phyloP scores from a whole-genome alignment of 2,797 vertebrate genomes.

The Pangasius djambal region DNA sequence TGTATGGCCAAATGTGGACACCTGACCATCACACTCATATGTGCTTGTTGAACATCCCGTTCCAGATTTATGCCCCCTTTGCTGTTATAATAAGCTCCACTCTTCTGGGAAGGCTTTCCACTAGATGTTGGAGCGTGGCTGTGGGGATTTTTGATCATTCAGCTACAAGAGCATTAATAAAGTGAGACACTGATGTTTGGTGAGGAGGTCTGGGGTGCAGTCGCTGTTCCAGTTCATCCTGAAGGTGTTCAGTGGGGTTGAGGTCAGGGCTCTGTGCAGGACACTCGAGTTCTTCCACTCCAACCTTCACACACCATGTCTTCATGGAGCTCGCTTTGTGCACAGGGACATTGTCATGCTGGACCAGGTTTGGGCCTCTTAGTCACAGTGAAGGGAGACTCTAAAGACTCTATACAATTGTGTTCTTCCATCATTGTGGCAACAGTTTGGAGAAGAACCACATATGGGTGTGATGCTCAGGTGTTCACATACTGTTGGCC shows the following conservation, averaged over 20 bases:
- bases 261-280: no score
- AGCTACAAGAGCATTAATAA: neutral
- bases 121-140: neutral
- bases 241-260: no score
- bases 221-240: no score
- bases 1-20: neutral
- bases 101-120: neutral
- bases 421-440: neutral
- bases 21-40: neutral
- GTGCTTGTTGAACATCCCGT: neutral
- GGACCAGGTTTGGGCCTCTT: neutral
- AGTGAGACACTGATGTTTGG: neutral
- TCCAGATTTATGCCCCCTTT: neutral
- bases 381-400: neutral
- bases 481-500: neutral
- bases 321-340: neutral
- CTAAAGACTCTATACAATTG: neutral
- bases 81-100: neutral
- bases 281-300: no score
- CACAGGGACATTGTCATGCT: neutral
- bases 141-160: neutral
- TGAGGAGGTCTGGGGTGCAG: neutral
- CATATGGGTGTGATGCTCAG: neutral
- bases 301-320: neutral
- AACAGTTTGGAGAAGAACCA: neutral